Base-by-base conservation (phyloP, 2,113 vertebrate species). In the Mastomys coucha region DNA sequence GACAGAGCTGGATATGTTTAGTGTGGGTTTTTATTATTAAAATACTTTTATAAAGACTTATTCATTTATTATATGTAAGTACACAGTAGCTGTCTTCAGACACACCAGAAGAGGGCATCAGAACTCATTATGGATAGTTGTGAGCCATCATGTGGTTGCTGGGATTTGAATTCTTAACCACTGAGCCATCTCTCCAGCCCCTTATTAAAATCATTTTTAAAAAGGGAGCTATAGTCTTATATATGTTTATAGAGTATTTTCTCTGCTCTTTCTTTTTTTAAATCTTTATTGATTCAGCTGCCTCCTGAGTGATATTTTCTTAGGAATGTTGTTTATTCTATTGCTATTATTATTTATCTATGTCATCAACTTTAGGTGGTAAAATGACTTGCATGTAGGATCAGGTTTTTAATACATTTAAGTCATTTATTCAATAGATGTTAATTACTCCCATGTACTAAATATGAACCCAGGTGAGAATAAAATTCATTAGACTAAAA, bases 391-490 rank as follows among this genome's bases (percentile, higher is more conserved):
- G 24, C 69, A 85, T 85, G 22, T 33, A 88, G 2, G 2, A 63
- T 5, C 49, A 1, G 45, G 7, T 63, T 70, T 80, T 39, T 89
- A 51, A 49, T 67, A 49, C 28, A 67, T 22, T 49, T 49, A 28
- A 49, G 60, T 86, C 19, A 70, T 76, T 58, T 92, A 56, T 69
- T 96, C 22, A 76, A 33, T 17, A 86, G 19, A 45, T 56, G 28
- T 22, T 36, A 75, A 69, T 8, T 60, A 6, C 6, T 60, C 3
- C n/a, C 39, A 76, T 20, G 6, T 36, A 51, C 49, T 53, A 69
- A 36, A 73, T 5, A 13, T 67, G 58, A 36, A 26, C 19, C 16
- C 0, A 72, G 7, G 0, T 1, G 16, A 16, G 1, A 69, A 36
- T 1, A 33, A 28, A 56, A 0, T 39, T 58, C 75, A 0, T 63